Base-by-base conservation (phyloP, 2,888 invertebrate genomes). In the Pemphredon lugubris region DNA sequence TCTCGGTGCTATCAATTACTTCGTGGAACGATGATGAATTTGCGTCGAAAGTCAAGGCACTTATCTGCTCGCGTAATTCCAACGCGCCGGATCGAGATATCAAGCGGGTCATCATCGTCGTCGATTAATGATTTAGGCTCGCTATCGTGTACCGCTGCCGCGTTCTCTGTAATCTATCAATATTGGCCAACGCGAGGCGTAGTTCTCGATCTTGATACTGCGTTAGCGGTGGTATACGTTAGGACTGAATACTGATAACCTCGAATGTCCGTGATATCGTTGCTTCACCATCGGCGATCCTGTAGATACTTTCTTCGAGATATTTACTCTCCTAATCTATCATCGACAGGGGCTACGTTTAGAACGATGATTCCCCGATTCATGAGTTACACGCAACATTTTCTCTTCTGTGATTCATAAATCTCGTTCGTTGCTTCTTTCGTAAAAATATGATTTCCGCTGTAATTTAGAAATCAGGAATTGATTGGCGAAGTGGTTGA, bases 11-110 rank as follows among this genome's bases (percentile, higher is more conserved):
- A 77, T 67, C 45, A 57, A 71, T 77, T 77, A 61, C 32, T 65
- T 74, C 44, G 20, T 48, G 11, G 32, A 21, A 40, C 42, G 53
- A 45, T 71, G 71, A 68, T 59, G 68, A 71, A 74, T 74, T 63
- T 40, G 37, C 58, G 48, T 32, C 59, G 64, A 77, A 70, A 69
- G 42, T 55, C 47, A 50, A 42, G 45, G 18, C 71, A 40, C 65
- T 71, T 65, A 65, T 74, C 45, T 45, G 20, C 18, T 9, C 7
- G 21, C 40, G 39, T 66, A 66, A 69, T 51, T 73, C 55, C 40
- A 51, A 18, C 23, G 60, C 47, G 23, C 34, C 23, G 39, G 51
- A 30, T 61, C 58, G 57, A 57, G 69, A 54, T 73, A 73, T 66
- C 57, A 61, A 54, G 13, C 34, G 1, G 63, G 45, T 40, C 61